phyloP scores from a whole-genome alignment of 2,888 invertebrate genomes.

The Arge pagana region DNA sequence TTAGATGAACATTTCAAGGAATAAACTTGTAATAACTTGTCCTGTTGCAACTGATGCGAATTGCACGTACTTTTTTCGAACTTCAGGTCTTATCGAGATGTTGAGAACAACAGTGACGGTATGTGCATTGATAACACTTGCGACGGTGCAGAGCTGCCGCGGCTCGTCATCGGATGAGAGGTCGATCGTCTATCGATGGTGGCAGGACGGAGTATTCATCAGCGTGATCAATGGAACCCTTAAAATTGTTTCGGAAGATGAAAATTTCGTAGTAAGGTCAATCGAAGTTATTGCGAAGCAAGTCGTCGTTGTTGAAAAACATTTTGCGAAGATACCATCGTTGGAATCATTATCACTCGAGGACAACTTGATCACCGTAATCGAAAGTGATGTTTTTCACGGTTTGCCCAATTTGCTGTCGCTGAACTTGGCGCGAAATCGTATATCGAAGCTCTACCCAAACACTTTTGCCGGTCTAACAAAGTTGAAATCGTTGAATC shows the following conservation, averaged over 20 bases:
- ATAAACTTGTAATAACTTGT: too few relatives aligned
- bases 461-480: not conserved
- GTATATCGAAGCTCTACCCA: not conserved
- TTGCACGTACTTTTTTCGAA: too few relatives aligned
- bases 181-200: too few relatives aligned
- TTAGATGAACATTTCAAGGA: too few relatives aligned
- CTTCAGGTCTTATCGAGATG: too few relatives aligned
- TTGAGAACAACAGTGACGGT: too few relatives aligned
- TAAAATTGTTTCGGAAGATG: not conserved
- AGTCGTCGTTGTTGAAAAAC: not conserved
- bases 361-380: not conserved
- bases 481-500: not conserved
- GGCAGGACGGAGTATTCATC: not conserved
- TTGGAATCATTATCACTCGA: not conserved
- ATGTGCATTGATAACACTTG: too few relatives aligned
- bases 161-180: too few relatives aligned
- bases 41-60: too few relatives aligned
- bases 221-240: not conserved
- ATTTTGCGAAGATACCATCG: not conserved
- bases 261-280: not conserved
- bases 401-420: not conserved
- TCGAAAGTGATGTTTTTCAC: not conserved
- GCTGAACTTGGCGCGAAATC: not conserved
- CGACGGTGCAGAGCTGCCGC: too few relatives aligned
- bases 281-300: not conserved